Conservation (phyloP, 1,140 invertebrate genomes). For the Himalopsyche phryganea region DNA sequence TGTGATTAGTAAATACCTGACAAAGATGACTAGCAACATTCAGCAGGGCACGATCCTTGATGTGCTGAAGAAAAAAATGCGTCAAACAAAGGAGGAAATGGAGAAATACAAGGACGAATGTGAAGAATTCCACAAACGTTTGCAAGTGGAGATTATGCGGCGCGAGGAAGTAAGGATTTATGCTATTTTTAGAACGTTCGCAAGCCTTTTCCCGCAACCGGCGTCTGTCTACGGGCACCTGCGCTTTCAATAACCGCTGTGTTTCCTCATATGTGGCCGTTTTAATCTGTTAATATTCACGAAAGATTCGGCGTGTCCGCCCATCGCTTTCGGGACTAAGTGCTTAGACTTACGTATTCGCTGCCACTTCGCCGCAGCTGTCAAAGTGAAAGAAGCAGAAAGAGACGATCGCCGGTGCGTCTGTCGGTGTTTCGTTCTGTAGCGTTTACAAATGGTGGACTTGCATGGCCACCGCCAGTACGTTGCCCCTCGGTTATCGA, state of each 20-base stretch:
- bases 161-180: constrained; percentile 86
- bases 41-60: constrained; percentile 85
- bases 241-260: constrained; percentile 7
- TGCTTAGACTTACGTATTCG: constrained; percentile 15
- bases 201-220: not conserved
- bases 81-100: constrained; percentile 95
- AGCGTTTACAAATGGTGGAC: constrained; percentile 19
- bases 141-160: constrained; percentile 85
- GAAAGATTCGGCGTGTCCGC: constrained; percentile 17
- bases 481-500: constrained; percentile 25
- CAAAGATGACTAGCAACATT: constrained; percentile 80
- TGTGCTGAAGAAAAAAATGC: constrained; percentile 99
- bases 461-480: not conserved
- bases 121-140: constrained; percentile 85
- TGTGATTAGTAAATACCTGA: constrained; percentile 26
- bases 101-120: constrained; percentile 95
- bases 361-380: constrained; percentile 14
- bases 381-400: constrained; percentile 16
- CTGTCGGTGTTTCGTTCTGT: not conserved
- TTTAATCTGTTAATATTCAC: not conserved
- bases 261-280: constrained; percentile 8
- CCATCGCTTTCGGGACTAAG: constrained; percentile 3
- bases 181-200: constrained; percentile 5
- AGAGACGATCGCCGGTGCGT: constrained; percentile 11
- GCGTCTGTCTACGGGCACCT: not conserved